These are phyloP conservation scores for Agapetus fuscipes DNA, from an alignment of 2,888 invertebrate species.

Conservation along the genomic window DNA sequence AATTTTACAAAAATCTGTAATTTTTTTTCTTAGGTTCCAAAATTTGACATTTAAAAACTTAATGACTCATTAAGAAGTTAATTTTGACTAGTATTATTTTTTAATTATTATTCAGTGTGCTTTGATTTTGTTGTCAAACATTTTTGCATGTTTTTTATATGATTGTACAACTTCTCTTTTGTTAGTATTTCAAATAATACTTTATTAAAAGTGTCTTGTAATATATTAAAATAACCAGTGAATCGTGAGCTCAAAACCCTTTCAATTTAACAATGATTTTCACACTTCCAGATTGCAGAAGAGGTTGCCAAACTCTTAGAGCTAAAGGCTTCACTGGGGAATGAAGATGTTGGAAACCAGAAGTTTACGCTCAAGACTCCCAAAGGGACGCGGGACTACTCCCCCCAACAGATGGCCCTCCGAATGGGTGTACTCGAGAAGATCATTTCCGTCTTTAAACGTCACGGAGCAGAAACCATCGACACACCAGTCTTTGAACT, in stretches of 20 bases:
- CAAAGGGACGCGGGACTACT: conserved; percentile 92
- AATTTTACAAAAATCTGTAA: conserved; percentile 5
- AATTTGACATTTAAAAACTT: too few relatives aligned
- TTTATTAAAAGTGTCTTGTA: too few relatives aligned
- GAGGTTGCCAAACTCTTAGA: conserved; percentile 75
- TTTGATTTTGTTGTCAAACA: too few relatives aligned
- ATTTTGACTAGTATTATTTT: too few relatives aligned
- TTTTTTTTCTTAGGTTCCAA: conserved; percentile 3
- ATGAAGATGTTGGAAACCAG: conserved; percentile 50
- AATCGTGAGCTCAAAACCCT: too few relatives aligned
- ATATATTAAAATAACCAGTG: too few relatives aligned
- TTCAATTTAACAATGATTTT: too few relatives aligned
- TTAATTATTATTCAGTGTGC: too few relatives aligned
- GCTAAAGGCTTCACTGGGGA: conserved; percentile 62
- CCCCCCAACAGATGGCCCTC: conserved; percentile 90
- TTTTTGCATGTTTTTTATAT: too few relatives aligned
- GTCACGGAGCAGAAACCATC: conserved; percentile 95
- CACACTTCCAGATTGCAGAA: conserved; percentile 62
- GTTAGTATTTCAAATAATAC: too few relatives aligned
- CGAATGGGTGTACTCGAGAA: conserved; percentile 77
- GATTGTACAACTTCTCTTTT: too few relatives aligned
- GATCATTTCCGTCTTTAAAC: conserved; percentile 83
- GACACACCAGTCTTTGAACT: conserved; percentile 98
- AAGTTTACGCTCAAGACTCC: conserved; percentile 85
- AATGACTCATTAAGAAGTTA: too few relatives aligned